A percentile compares a stretch with the other conserved stretches of the same genome.
Evolutionary conservation across 2,888 invertebrate species (phyloP).

Genomic region (Hedya salicella): DNA sequence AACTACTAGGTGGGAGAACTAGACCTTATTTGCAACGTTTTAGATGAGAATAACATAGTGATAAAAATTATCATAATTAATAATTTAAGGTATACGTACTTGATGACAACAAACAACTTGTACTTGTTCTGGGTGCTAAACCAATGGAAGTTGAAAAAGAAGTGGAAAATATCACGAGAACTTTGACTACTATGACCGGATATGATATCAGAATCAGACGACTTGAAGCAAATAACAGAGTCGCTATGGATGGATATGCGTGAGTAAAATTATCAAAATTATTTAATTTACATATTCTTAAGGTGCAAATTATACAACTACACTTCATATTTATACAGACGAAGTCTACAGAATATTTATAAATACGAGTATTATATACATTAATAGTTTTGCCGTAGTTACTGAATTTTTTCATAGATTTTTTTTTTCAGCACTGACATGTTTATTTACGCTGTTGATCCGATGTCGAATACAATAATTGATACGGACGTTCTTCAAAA

Average conservation of each 20-base stretch:
- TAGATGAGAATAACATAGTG: too few relatives aligned
- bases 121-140: constrained; percentile 90
- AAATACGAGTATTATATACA: too few relatives aligned
- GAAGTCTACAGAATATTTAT: too few relatives aligned
- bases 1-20: too few relatives aligned
- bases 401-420: not conserved
- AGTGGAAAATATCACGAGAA: constrained; percentile 88
- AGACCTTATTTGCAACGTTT: too few relatives aligned
- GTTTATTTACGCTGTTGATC: constrained; percentile 94
- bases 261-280: constrained; percentile 72
- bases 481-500: constrained; percentile 91
- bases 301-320: not conserved
- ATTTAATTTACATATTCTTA: not conserved
- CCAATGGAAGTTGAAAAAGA: constrained; percentile 91
- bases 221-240: constrained; percentile 90
- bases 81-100: constrained; percentile 90
- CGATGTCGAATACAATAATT: constrained; percentile 91
- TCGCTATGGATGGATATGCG: constrained; percentile 87
- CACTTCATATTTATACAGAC: too few relatives aligned
- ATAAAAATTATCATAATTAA: too few relatives aligned
- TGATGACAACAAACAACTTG: constrained; percentile 92
- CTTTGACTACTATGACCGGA: constrained; percentile 90
- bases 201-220: constrained; percentile 91
- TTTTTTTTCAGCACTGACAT: constrained; percentile 90
- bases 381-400: too few relatives aligned